Evolutionary conservation across 2,888 invertebrate species (phyloP).

Genomic region (Cerceris ruficornis): DNA sequence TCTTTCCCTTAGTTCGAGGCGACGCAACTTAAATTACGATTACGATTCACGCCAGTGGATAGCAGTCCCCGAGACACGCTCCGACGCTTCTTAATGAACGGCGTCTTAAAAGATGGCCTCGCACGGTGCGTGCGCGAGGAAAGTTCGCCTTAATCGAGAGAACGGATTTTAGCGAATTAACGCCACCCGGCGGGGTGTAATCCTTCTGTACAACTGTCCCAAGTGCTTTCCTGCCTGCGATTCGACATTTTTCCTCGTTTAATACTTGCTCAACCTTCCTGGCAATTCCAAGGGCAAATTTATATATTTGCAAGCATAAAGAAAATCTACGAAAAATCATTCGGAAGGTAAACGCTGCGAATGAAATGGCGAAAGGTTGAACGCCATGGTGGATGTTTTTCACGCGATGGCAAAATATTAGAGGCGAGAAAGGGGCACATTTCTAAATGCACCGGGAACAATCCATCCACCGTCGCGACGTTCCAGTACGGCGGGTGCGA

Average conservation of each 20-base stretch:
- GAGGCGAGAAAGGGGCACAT: background rate
- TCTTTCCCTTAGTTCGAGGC: slow-evolving; percentile 17
- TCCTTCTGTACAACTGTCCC: background rate
- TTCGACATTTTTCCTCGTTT: background rate
- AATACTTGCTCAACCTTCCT: background rate
- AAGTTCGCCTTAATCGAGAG: slow-evolving; percentile 26
- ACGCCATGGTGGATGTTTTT: no score
- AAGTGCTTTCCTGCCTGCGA: background rate
- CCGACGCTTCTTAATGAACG: slow-evolving; percentile 46
- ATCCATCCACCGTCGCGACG: background rate
- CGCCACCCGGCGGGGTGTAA: background rate
- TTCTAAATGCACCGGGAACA: background rate
- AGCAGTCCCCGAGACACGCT: slow-evolving; percentile 32
- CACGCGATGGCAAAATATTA: no score
- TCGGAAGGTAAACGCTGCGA: no score
- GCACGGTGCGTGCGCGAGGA: slow-evolving; percentile 7
- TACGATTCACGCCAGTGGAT: slow-evolving; percentile 48
- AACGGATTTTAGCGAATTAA: slow-evolving; percentile 22
- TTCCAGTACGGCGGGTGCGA: background rate
- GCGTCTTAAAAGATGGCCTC: slow-evolving; percentile 25
- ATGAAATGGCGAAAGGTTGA: no score
- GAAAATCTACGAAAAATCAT: no score
- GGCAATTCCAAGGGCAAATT: no score
- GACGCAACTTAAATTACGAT: slow-evolving; percentile 57
- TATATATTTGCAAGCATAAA: no score